Evolutionary conservation across 2,888 invertebrate species (phyloP).

Genomic region (Tenthredo distinguenda): DNA sequence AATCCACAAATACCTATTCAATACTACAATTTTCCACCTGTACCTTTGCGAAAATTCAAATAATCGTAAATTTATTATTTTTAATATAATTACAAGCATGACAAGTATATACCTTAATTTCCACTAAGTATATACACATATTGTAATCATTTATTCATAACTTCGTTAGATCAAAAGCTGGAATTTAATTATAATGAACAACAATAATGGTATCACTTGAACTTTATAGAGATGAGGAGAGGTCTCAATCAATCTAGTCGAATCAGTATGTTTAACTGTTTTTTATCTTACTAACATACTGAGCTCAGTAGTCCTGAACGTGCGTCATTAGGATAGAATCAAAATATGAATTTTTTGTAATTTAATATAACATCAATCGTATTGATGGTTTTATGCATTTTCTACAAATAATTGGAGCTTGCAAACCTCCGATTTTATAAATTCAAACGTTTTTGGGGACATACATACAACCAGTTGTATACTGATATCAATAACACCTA

Average conservation of each 20-base stretch:
- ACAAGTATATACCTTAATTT: background rate
- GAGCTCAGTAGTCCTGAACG: background rate
- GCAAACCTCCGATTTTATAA: slow-evolving; percentile 31
- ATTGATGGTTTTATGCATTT: slow-evolving; percentile 16
- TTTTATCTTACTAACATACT: background rate
- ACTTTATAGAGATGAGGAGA: too few relatives aligned
- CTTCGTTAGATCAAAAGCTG: background rate
- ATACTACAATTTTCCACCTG: slow-evolving; percentile 16
- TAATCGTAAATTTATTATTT: background rate
- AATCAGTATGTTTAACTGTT: background rate
- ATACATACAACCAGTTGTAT: slow-evolving; percentile 50
- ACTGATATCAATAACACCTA: slow-evolving; percentile 63
- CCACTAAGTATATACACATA: background rate
- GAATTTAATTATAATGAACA: slow-evolving; percentile 1
- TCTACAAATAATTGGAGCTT: slow-evolving; percentile 26
- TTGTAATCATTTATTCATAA: background rate
- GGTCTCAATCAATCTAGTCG: too few relatives aligned
- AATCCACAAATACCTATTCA: slow-evolving; percentile 37
- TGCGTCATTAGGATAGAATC: slow-evolving; percentile 6
- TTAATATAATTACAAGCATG: background rate
- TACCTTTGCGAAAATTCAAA: slow-evolving; percentile 25
- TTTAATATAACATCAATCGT: background rate
- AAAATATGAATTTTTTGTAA: background rate
- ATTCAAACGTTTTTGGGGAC: slow-evolving; percentile 29
- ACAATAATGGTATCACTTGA: too few relatives aligned